Base-by-base conservation (phyloP, 2,797 vertebrate species). In the Sebastes itinus region DNA sequence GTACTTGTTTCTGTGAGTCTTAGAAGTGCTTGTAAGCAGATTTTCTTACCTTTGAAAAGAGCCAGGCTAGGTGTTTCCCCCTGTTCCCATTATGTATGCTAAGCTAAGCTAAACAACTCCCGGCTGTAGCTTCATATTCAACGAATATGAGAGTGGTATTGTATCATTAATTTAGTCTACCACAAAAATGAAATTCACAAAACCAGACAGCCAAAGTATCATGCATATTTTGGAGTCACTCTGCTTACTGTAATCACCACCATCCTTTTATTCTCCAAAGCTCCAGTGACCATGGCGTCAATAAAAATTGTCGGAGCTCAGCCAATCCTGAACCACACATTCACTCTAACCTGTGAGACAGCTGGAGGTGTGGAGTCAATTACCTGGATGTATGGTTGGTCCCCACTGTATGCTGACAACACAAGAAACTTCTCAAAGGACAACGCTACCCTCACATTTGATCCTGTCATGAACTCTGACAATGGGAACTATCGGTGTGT, bases 371-470 rank as follows among this genome's bases (percentile, higher is more conserved):
- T 85, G 1, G 23, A 82, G 5, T 68, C 46, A 3, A 68, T 88
- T 16, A n/a, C 22, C 14, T 90, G 89, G 89, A 66, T 54, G 70
- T 18, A 72, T 42, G 6, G 46, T 18, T 18, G n/a, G 23, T 59
- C 0, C 16, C 68, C 16, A 8, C 14, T 90, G 55, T 38, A 59
- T 12, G 2, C 70, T 9, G 58, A 33, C 49, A 23, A 28, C 32
- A 75, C 22, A 10, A 79, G 5, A 52, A 62, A 18, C 16, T 18
- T 89, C 54, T 80, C 84, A 11, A 63, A 35, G 84, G 52, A 85
- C 60, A 87, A 88, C 28, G 1, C 52, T 23, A 86, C 70, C 63
- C 80, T 91, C 46, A 87, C 80, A 11, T 86, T 89, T 67, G 16
- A 75, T 16, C 86, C 84, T 20, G 56, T 88, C 23, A 46, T 83